Conservation (phyloP, 2,888 invertebrate species). For the Aphrophora alni region DNA sequence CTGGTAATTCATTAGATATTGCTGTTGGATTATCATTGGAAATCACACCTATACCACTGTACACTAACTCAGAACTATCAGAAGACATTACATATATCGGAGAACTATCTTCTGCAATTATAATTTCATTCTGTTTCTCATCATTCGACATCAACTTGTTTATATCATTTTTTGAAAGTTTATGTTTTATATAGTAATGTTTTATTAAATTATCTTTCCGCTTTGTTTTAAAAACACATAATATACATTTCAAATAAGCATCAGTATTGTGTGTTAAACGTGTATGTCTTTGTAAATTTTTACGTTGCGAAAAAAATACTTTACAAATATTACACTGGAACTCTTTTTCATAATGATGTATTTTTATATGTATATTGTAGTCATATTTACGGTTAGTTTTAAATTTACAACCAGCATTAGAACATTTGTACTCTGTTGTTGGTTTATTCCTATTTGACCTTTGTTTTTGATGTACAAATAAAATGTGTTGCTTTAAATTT, state of each 20-base stretch:
- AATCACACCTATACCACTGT: too few species aligned
- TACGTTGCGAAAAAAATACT: not conserved
- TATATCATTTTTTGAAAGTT: not conserved
- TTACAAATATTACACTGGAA: not conserved
- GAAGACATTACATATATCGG: too few species aligned
- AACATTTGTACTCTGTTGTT: not conserved
- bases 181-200: not conserved
- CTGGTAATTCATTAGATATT: too few species aligned
- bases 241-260: not conserved
- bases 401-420: not conserved
- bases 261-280: not conserved
- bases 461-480: not conserved
- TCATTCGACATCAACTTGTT: too few species aligned
- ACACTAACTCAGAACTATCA: too few species aligned
- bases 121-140: too few species aligned
- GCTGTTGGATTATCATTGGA: too few species aligned
- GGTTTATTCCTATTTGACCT: not conserved
- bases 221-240: not conserved
- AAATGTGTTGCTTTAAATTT: not conserved
- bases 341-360: not conserved
- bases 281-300: not conserved
- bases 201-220: not conserved
- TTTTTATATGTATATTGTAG: not conserved
- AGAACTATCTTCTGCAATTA: too few species aligned
- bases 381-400: not conserved